Conservation (phyloP, 1,140 invertebrate genomes). For the Drosophila micromelanica region DNA sequence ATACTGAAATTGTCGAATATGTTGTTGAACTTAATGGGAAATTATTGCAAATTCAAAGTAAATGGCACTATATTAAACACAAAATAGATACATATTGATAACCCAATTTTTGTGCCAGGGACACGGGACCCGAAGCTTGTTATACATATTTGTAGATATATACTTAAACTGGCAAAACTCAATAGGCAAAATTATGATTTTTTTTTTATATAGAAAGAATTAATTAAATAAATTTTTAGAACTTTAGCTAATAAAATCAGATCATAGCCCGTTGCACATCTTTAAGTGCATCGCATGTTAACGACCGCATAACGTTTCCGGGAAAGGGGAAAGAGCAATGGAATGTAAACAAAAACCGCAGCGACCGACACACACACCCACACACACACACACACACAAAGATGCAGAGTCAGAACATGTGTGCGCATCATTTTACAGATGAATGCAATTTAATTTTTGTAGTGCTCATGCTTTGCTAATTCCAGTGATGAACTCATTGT, state of each 20-base stretch:
- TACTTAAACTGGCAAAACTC: background rate
- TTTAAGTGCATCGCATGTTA: slow-evolving; percentile 26
- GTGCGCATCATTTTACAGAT: slow-evolving; percentile 6
- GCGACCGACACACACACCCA: background rate
- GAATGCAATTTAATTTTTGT: slow-evolving; percentile 48
- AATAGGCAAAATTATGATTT: background rate
- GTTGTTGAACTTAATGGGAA: too few relatives aligned
- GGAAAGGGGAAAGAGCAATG: slow-evolving; percentile 12
- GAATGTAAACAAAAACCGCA: slow-evolving; percentile 55
- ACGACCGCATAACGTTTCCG: slow-evolving; percentile 27
- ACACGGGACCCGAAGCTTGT: slow-evolving; percentile 11
- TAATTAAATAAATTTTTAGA: slow-evolving; percentile 3
- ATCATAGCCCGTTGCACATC: slow-evolving; percentile 11
- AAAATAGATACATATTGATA: slow-evolving; percentile 8
- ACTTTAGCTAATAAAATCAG: slow-evolving; percentile 5
- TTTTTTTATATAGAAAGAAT: background rate
- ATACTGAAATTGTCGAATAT: too few relatives aligned
- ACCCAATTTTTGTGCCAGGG: slow-evolving; percentile 31
- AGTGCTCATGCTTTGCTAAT: slow-evolving; percentile 46
- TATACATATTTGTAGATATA: background rate
- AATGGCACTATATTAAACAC: too few relatives aligned
- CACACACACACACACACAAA: background rate
- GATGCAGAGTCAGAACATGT: slow-evolving; percentile 6
- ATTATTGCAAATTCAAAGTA: too few relatives aligned
- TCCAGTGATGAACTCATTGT: slow-evolving; percentile 64